Conservation (phyloP, 35 echinoderm and acorn worm genomes). For the Chiridota heheva region DNA sequence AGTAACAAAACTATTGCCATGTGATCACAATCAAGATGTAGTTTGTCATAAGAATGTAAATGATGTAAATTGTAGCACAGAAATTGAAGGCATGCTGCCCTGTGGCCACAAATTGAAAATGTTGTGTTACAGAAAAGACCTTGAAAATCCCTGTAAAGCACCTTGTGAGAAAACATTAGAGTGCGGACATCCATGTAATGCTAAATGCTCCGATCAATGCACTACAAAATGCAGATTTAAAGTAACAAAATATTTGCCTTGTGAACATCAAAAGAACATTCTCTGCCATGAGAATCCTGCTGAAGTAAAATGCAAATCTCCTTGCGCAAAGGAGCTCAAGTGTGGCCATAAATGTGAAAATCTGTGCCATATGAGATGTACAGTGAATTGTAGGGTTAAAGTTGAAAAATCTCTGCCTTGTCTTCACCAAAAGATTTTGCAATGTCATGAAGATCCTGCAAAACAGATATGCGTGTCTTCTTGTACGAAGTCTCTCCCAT, state of each 20-base stretch:
- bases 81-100: slow-evolving; percentile 6
- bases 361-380: neutral
- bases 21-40: slow-evolving; percentile 1
- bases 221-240: slow-evolving; percentile 7
- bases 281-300: slow-evolving; percentile 1
- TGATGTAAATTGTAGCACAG: slow-evolving; percentile 16
- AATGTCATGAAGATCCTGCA: too few species aligned
- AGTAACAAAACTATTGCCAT: neutral
- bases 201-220: slow-evolving; percentile 28
- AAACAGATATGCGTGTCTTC: neutral
- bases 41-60: slow-evolving; percentile 23
- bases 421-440: too few species aligned
- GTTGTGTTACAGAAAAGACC: slow-evolving; percentile 13
- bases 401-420: too few species aligned
- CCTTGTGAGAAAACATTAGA: neutral
- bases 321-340: neutral
- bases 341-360: slow-evolving; percentile 36
- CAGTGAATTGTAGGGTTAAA: neutral
- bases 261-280: slow-evolving; percentile 2
- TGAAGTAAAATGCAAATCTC: slow-evolving; percentile 7
- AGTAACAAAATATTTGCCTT: neutral
- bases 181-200: slow-evolving; percentile 28
- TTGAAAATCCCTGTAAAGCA: neutral
- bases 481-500: slow-evolving; percentile 29
- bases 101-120: slow-evolving; percentile 41